Base-by-base conservation (phyloP, 2,797 vertebrate genomes). In the Anabacerthia variegaticeps region DNA sequence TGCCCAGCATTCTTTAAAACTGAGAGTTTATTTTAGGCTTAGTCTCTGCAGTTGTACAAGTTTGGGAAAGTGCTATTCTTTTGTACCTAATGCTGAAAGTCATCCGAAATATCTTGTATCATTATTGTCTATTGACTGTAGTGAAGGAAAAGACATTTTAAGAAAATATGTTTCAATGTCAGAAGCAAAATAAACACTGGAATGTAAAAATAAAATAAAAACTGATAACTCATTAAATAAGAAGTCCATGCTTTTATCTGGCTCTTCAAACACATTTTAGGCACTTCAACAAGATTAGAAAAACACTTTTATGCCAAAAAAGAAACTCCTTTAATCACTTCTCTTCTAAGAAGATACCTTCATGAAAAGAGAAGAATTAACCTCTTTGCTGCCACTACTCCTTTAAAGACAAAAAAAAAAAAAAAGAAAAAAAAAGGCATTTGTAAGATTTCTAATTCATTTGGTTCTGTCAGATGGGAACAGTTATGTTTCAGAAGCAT, bases 221-320 rank as follows among this genome's bases (percentile, higher is more conserved):
- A 80, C 87, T 58, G 81, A 74, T 93, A 94, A 93, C 76, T 97
- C 92, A 94, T 97, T 96, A 95, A 96, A 93, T 92, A 95, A 92
- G 55, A 84, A 92, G 55, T 81, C 91, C 34, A 48, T 63, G 87
- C 94, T 97, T 97, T 96, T 93, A 97, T 97, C 93, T 94, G 63
- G 32, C 69, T 96, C 95, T 97, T 97, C 95, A 96, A 97, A 96
- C 87, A 90, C 69, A 93, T 96, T 96, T 97, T 96, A 96, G 79
- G 87, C 73, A 95, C 96, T 97, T 95, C 92, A 96, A 84, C 82
- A 76, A 97, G 96, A 96, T 96, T 94, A 97, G 91, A 95, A 94
- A 94, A 95, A 84, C 89, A 92, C 94, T 96, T 94, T 90, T 88
- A 96, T 89, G 71, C 85, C 95, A 81, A 95, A 96, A 95, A 92